Evolutionary conservation across 2,888 invertebrate genomes (phyloP).

Genomic region (Cremastobaeus sp.): DNA sequence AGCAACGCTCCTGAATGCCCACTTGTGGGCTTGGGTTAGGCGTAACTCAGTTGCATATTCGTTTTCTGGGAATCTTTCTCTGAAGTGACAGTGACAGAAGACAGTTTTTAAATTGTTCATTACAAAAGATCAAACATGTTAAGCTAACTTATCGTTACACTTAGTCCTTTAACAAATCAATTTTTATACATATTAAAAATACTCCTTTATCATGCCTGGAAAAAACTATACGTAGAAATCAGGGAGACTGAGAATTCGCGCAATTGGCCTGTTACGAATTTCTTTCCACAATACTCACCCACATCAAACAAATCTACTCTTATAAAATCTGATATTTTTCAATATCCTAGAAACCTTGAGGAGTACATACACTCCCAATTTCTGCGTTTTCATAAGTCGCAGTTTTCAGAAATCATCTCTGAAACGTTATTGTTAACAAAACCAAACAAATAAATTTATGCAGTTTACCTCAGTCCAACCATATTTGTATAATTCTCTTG

Average conservation of each 20-base stretch:
- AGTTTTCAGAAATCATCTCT: not conserved
- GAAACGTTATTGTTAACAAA: not conserved
- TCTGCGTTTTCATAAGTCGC: too few relatives aligned
- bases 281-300: slow-evolving; percentile 39
- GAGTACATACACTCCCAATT: slow-evolving; percentile 51
- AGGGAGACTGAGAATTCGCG: slow-evolving; percentile 11
- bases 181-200: slow-evolving; percentile 18
- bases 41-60: slow-evolving; percentile 92
- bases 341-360: too few relatives aligned
- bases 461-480: slow-evolving; percentile 83
- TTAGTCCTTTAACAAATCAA: slow-evolving; percentile 31
- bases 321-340: too few relatives aligned
- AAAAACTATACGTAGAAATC: slow-evolving; percentile 25
- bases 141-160: slow-evolving; percentile 12
- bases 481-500: slow-evolving; percentile 85
- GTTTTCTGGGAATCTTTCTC: slow-evolving; percentile 86
- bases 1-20: slow-evolving; percentile 95
- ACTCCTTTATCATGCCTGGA: slow-evolving; percentile 35
- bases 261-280: not conserved
- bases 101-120: slow-evolving; percentile 24
- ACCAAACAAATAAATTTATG: slow-evolving; percentile 6
- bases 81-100: slow-evolving; percentile 73
- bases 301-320: too few relatives aligned
- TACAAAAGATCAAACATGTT: not conserved
- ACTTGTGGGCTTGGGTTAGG: slow-evolving; percentile 93